These are phyloP conservation scores for Capitulum mitella DNA, from an alignment of 2,888 invertebrate genomes.

Conservation along the genomic window DNA sequence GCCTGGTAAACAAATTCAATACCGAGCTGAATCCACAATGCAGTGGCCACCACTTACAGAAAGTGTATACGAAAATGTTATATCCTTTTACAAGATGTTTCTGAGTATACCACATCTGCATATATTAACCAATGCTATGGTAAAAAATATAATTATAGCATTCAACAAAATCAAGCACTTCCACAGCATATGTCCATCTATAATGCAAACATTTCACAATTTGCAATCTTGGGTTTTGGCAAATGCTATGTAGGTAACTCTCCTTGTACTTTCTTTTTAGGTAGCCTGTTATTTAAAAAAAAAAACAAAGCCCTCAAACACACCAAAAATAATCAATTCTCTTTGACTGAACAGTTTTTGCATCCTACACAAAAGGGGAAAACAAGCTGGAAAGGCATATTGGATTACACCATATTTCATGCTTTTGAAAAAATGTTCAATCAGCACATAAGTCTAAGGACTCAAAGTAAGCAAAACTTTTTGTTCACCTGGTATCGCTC, in stretches of 20 bases:
- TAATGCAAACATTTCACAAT: too few species aligned
- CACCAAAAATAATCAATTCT: neutral
- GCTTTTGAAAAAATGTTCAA: neutral
- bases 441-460: too few species aligned
- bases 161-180: too few species aligned
- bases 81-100: neutral
- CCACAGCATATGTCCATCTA: too few species aligned
- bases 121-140: too few species aligned
- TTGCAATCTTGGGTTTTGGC: too few species aligned
- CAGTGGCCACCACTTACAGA: neutral
- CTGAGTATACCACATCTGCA: too few species aligned
- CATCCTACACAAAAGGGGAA: neutral
- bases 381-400: neutral
- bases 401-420: neutral
- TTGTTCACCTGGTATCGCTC: constrained; percentile 59
- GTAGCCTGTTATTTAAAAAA: too few species aligned
- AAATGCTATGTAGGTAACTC: too few species aligned
- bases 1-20: neutral
- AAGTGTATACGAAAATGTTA: constrained; percentile 25
- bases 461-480: neutral
- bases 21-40: neutral
- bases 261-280: too few species aligned
- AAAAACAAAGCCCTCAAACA: too few species aligned
- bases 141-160: too few species aligned
- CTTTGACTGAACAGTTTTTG: neutral